Percentiles rank a stretch among this genome's conserved stretches.
These are phyloP conservation scores for Leptinotarsa lineolata DNA, from an alignment of 1,140 invertebrate species.

Conservation along the genomic window DNA sequence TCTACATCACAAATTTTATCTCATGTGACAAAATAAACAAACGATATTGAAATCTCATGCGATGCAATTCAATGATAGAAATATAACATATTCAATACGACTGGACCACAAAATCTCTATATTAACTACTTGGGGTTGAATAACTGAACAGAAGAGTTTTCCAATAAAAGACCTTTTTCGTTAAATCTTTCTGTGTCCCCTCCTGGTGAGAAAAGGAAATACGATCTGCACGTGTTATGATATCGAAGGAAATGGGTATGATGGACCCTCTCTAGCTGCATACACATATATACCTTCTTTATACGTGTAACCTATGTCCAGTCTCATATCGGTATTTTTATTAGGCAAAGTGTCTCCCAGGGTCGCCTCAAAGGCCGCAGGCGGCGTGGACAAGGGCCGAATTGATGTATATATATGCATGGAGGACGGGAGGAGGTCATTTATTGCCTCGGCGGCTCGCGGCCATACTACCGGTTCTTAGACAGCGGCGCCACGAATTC, in stretches of 20 bases:
- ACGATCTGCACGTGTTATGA: not conserved
- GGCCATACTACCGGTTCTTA: slow-evolving; percentile 26
- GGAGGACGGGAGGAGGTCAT: slow-evolving; percentile 18
- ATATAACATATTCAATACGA: not conserved
- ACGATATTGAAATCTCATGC: too few species aligned
- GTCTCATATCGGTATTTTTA: slow-evolving; percentile 53
- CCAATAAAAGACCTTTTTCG: slow-evolving; percentile 4
- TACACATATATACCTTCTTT: slow-evolving; percentile 26
- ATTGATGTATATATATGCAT: slow-evolving; percentile 22
- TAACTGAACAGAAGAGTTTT: not conserved
- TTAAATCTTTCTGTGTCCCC: not conserved
- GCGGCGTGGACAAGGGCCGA: slow-evolving; percentile 32
- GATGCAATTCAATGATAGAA: not conserved
- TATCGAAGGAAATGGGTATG: not conserved
- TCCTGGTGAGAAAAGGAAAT: slow-evolving; percentile 5
- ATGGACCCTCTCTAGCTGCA: not conserved
- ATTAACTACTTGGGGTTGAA: not conserved
- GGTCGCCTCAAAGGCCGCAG: slow-evolving; percentile 48
- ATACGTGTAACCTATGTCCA: slow-evolving; percentile 48
- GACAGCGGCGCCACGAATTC: slow-evolving; percentile 12
- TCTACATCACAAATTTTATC: too few species aligned
- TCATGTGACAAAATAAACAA: too few species aligned
- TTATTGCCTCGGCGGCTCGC: slow-evolving; percentile 22
- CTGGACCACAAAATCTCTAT: not conserved
- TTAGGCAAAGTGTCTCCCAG: slow-evolving; percentile 48